phyloP scores from a whole-genome alignment of 1,140 invertebrate genomes.

The Rhopalosiphum padi region DNA sequence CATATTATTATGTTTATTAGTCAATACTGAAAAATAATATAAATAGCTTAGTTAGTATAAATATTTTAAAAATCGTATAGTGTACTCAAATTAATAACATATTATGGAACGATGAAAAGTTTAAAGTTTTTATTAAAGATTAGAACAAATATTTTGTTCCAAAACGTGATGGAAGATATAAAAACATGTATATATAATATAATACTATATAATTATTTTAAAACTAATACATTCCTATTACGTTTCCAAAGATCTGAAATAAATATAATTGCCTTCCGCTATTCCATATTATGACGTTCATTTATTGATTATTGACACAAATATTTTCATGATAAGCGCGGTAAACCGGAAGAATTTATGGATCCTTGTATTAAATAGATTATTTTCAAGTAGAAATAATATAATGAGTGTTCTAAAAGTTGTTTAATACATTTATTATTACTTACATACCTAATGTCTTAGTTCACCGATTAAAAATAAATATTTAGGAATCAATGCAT shows the following conservation, averaged over 20 bases:
- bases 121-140: neutral
- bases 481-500: neutral
- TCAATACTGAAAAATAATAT: too few relatives aligned
- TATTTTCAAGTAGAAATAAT: neutral
- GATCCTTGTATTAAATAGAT: neutral
- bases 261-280: constrained; percentile 5
- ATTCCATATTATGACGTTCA: neutral
- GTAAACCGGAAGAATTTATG: neutral
- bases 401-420: neutral
- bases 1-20: too few relatives aligned
- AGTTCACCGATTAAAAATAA: neutral
- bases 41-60: neutral
- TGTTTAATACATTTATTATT: neutral
- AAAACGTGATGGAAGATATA: neutral
- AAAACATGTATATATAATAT: too few relatives aligned
- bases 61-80: neutral
- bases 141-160: neutral
- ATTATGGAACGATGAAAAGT: neutral
- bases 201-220: neutral
- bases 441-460: neutral
- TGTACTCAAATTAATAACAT: neutral
- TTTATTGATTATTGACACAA: neutral
- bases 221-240: neutral
- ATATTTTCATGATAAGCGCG: neutral
- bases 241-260: neutral